Evolutionary conservation across 37 sponge, comb jelly and placozoan species (phyloP), one percentile per base, ranked within the genome.

Genomic region (Petrosia ficiformis): DNA sequence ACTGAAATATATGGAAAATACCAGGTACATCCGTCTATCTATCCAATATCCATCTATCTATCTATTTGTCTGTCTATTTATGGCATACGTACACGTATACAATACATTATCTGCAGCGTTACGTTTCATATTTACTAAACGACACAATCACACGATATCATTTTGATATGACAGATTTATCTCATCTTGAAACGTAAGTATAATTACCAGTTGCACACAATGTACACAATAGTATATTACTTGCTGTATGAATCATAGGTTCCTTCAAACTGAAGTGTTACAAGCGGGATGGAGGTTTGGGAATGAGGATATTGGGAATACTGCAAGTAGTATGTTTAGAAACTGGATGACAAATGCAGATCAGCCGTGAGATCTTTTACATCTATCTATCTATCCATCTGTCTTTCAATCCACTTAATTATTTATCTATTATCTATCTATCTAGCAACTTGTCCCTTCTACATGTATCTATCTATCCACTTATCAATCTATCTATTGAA

Each of bases 1-100:
- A 75, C 82, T 3, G 73, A 77, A 22, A 48, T 67, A 41, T 83
- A 74, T 79, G 94, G 90, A n/a, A 10, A 54, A 6, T 94, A 70
- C 66, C 39, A 71, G 80, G 94, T 94, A 42, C 32, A 57, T 11
- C 24, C 8, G 14, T 14, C 54, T 40, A n/a, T n/a, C n/a, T n/a
- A n/a, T n/a, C n/a, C n/a, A n/a, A n/a, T n/a, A n/a, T n/a, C n/a
- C n/a, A n/a, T n/a, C n/a, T n/a, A n/a, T n/a, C n/a, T n/a, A n/a
- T n/a, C n/a, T n/a, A n/a, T n/a, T n/a, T n/a, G n/a, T n/a, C n/a
- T n/a, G n/a, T n/a, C n/a, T n/a, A n/a, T n/a, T n/a, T n/a, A n/a
- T n/a, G n/a, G n/a, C n/a, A n/a, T n/a, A n/a, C n/a, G n/a, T n/a
- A n/a, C n/a, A n/a, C n/a, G n/a, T n/a, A n/a, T n/a, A n/a, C n/a